Evolutionary conservation across 1,140 invertebrate genomes (phyloP), one percentile per base, ranked within the genome.

Genomic region (Dreissena rostriformis): DNA sequence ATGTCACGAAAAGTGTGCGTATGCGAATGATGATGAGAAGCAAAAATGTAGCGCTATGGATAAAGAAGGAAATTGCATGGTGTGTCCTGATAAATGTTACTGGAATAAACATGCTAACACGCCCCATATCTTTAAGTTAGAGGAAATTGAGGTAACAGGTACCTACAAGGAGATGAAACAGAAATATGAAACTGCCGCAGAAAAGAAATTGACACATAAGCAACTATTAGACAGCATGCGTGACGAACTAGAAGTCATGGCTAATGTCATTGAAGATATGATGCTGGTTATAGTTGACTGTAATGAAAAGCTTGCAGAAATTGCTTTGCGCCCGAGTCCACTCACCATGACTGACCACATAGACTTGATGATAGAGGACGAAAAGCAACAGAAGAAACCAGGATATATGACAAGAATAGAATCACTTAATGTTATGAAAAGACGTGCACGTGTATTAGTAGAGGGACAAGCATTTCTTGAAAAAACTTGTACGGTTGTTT

Each of bases 21-120:
- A 51, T 39, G 14, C 80, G 12, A 51, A 74, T 74, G 70, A 82
- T 74, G 70, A 65, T 0, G 29, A 53, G 11, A 82, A 82, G 66
- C 14, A 0, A 0, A 51, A 51, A 1, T 82, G 80, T 29, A 28
- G 0, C 17, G 80, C 61, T 12, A 74, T 75, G 73, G 26, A 65
- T 29, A 71, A 17, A 26, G 29, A 63, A 28, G 76, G 76, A 1
- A 17, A 51, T 10, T 86, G 86, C 65, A 86, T 12, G n/a, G 19
- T 77, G 10, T 86, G 86, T 77, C 66, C 72, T 19, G 51, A 72
- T 24, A 52, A 77, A 51, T 86, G 86, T 52, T 53, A 53, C 26
- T 86, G 86, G 86, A 24, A 49, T 12, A 19, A 71, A 51, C 86
- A 86, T 57, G 68, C 15, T 24, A 84, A 81, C 28, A 81, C 52